Evolutionary conservation across 1,140 invertebrate genomes (phyloP).

Genomic region (Xylocopa sonorina): DNA sequence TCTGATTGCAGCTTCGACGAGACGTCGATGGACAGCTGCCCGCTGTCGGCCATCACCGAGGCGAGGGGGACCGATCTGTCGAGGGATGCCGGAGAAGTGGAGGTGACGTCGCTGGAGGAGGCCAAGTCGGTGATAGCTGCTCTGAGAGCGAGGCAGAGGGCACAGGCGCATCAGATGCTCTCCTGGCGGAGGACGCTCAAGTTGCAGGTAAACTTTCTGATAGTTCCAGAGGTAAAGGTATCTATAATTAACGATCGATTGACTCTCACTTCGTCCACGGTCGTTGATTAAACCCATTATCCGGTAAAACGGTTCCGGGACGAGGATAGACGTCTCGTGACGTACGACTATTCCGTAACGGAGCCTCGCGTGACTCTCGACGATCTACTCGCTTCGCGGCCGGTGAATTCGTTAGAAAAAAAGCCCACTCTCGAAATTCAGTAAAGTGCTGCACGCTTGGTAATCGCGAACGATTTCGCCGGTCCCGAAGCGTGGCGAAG

Average conservation of each 20-base stretch:
- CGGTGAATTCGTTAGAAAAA: constrained; percentile 15
- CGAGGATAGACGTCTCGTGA: constrained; percentile 52
- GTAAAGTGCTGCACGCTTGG: background rate
- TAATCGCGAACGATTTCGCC: background rate
- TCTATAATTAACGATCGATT: background rate
- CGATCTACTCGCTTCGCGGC: constrained; percentile 17
- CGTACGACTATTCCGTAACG: constrained; percentile 36
- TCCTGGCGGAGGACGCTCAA: constrained; percentile 82
- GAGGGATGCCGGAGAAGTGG: constrained; percentile 68
- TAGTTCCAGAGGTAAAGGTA: background rate
- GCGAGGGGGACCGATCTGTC: constrained; percentile 67
- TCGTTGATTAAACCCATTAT: constrained; percentile 30
- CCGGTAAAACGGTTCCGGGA: constrained; percentile 48
- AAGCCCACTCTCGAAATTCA: constrained; percentile 39
- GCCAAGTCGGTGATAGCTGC: constrained; percentile 81
- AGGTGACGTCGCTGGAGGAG: constrained; percentile 82
- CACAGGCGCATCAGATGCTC: constrained; percentile 82
- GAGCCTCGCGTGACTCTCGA: constrained; percentile 50
- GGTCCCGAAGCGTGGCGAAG: background rate
- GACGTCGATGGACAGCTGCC: constrained; percentile 79
- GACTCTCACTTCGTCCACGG: background rate
- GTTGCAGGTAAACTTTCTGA: constrained; percentile 78
- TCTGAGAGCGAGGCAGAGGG: constrained; percentile 79
- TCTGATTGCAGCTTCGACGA: constrained; percentile 78
- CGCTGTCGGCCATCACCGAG: constrained; percentile 71